phyloP scores from a whole-genome alignment of 2,113 vertebrate genomes.

The Corydoras maculifer region DNA sequence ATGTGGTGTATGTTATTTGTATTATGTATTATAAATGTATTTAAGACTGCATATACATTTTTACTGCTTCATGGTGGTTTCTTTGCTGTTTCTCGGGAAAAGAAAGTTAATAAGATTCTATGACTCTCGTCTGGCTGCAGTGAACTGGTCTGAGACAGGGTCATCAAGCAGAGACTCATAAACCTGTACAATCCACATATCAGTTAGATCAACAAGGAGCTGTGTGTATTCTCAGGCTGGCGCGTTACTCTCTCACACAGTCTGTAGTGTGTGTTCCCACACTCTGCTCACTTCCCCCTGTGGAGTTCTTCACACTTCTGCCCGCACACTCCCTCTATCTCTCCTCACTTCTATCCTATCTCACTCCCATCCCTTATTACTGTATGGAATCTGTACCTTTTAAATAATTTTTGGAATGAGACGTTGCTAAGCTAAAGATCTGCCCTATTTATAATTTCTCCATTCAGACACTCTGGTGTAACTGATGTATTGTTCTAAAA shows the following conservation, averaged over 20 bases:
- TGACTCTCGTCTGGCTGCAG: constrained; percentile 12
- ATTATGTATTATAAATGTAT: too few relatives aligned
- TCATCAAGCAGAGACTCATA: constrained; percentile 29
- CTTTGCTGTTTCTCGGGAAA: neutral
- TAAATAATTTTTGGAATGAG: neutral
- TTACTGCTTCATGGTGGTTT: too few relatives aligned
- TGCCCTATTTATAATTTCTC: neutral
- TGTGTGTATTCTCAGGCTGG: constrained; percentile 40
- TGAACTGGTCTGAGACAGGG: constrained; percentile 1
- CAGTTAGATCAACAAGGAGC: constrained; percentile 37
- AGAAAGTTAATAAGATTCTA: neutral
- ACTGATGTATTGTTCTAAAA: neutral
- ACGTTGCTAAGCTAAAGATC: neutral
- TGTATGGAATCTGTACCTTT: neutral
- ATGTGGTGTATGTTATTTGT: too few relatives aligned
- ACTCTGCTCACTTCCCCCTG: constrained; percentile 17
- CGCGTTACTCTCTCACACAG: constrained; percentile 20
- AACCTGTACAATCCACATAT: constrained; percentile 33
- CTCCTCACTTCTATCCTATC: constrained; percentile 5
- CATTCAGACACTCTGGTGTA: neutral
- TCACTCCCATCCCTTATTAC: neutral
- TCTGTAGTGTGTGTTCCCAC: constrained; percentile 40
- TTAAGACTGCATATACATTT: too few relatives aligned
- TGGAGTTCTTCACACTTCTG: neutral
- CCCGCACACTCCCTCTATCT: neutral